These are phyloP conservation scores for Brachynemurus nebulosus DNA, from an alignment of 2,888 invertebrate genomes.

Conservation along the genomic window DNA sequence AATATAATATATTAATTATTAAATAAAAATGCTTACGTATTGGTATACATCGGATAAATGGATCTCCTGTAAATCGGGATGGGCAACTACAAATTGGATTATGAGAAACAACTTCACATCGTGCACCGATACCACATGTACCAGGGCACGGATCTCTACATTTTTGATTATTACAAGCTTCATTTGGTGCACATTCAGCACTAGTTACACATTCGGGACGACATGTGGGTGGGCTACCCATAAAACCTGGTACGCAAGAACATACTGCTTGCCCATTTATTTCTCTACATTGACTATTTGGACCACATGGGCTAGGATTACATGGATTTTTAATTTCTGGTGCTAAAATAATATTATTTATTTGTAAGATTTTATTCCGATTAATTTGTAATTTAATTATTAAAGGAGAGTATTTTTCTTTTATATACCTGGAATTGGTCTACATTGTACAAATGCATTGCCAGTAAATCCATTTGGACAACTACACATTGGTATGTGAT, in stretches of 20 bases:
- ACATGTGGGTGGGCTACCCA: slow-evolving; percentile 52
- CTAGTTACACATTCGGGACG: slow-evolving; percentile 56
- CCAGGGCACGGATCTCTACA: slow-evolving; percentile 55
- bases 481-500: slow-evolving; percentile 50
- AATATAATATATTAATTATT: slow-evolving; percentile 12
- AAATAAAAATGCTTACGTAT: slow-evolving; percentile 32
- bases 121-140: slow-evolving; percentile 50
- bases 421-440: slow-evolving; percentile 36
- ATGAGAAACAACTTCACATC: slow-evolving; percentile 59
- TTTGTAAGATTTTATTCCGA: not conserved
- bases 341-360: slow-evolving; percentile 17
- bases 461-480: slow-evolving; percentile 47
- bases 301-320: slow-evolving; percentile 48
- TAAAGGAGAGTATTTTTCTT: slow-evolving; percentile 34
- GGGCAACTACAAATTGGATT: slow-evolving; percentile 58
- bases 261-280: slow-evolving; percentile 53
- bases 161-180: slow-evolving; percentile 53
- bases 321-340: slow-evolving; percentile 38
- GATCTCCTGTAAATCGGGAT: slow-evolving; percentile 44
- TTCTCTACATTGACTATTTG: slow-evolving; percentile 46
- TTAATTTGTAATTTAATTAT: not conserved
- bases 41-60: slow-evolving; percentile 44
- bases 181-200: slow-evolving; percentile 49
- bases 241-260: slow-evolving; percentile 47
- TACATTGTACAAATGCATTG: slow-evolving; percentile 53